Percentiles rank a stretch among this genome's conserved stretches.
Evolutionary conservation across 2,113 vertebrate species (phyloP).

Genomic region (Xenopus borealis): DNA sequence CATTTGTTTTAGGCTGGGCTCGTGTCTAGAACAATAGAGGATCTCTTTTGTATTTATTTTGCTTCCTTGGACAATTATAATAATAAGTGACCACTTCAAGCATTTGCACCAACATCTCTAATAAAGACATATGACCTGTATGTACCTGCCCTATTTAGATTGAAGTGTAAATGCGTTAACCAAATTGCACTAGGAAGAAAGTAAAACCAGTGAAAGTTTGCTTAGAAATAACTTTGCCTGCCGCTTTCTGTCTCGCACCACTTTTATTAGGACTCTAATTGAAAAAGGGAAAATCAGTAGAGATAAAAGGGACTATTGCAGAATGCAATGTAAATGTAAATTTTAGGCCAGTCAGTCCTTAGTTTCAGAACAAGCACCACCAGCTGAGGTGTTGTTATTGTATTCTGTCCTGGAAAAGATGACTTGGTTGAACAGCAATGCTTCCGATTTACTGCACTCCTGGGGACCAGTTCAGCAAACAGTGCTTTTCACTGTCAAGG

Average conservation of each 20-base stretch:
- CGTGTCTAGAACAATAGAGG: too few species aligned
- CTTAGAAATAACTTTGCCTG: too few species aligned
- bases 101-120: too few species aligned
- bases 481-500: constrained; percentile 45
- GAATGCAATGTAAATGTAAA: constrained; percentile 43
- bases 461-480: constrained; percentile 44
- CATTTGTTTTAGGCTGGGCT: too few species aligned
- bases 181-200: too few species aligned
- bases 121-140: too few species aligned
- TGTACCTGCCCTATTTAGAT: too few species aligned
- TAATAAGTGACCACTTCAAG: too few species aligned
- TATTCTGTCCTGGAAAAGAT: constrained; percentile 3
- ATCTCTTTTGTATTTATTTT: too few species aligned
- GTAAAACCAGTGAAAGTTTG: too few species aligned
- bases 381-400: constrained; percentile 36
- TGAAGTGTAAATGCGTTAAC: too few species aligned
- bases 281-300: constrained; percentile 4
- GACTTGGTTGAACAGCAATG: constrained; percentile 5
- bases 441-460: constrained; percentile 47
- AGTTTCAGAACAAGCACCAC: constrained; percentile 36
- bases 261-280: neutral
- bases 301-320: constrained; percentile 32
- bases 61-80: too few species aligned
- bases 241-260: neutral
- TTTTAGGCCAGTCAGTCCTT: constrained; percentile 18